Conservation (phyloP, 2,797 vertebrate genomes). For the Chelon labrosus region DNA sequence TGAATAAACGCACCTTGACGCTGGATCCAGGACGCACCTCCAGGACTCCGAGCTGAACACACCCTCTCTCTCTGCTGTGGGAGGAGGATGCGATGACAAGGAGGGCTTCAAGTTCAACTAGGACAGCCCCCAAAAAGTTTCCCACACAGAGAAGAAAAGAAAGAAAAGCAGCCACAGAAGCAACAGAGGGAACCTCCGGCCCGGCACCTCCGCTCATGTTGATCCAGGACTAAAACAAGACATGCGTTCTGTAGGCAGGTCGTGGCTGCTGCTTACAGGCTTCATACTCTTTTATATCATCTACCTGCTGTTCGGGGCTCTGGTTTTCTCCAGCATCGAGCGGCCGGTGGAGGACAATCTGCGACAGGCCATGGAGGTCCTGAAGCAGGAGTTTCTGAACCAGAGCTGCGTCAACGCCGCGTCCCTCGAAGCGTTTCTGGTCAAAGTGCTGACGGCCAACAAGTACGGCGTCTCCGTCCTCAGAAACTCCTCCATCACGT, state of each 20-base stretch:
- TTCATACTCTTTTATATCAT: conserved; percentile 83
- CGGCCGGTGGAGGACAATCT: conserved; percentile 87
- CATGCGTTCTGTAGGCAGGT: conserved; percentile 77
- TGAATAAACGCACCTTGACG: background rate
- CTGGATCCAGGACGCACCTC: conserved; percentile 25
- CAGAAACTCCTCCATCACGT: conserved; percentile 74
- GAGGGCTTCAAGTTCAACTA: conserved; percentile 71
- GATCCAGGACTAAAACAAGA: background rate
- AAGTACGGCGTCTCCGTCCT: conserved; percentile 87
- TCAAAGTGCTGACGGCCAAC: conserved; percentile 84
- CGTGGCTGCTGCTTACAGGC: conserved; percentile 83
- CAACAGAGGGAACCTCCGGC: background rate
- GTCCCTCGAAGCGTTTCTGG: conserved; percentile 86
- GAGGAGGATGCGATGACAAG: conserved; percentile 70
- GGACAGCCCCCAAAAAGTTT: conserved; percentile 51
- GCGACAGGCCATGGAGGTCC: conserved; percentile 79
- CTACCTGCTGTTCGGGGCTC: conserved; percentile 90
- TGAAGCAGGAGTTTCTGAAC: conserved; percentile 85
- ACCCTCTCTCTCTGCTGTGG: conserved; percentile 51
- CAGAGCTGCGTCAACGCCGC: conserved; percentile 86
- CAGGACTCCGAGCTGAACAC: conserved; percentile 39
- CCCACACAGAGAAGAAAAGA: conserved; percentile 5
- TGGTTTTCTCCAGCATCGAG: conserved; percentile 90
- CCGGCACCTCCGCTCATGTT: conserved; percentile 11
- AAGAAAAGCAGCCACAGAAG: background rate